Evolutionary conservation across 2,888 invertebrate species (phyloP), one percentile per base, ranked within the genome.

Genomic region (Leucoma salicis): DNA sequence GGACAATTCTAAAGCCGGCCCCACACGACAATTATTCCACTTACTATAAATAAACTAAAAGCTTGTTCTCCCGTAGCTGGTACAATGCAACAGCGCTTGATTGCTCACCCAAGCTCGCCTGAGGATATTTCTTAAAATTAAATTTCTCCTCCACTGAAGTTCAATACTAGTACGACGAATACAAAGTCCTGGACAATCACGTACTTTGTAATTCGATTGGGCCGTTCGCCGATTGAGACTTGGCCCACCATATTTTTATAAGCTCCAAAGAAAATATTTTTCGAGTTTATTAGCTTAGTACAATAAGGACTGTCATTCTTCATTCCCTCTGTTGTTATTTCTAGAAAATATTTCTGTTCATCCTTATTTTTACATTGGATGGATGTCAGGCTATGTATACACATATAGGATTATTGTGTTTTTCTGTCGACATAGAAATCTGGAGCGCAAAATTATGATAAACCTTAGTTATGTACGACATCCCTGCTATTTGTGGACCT

Each of bases 201-300:
- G 85, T 83, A 77, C 66, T 71, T 71, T 71, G 76, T 88, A 86
- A 88, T 85, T 84, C 79, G 77, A 87, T 88, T 86, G 79, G 55
- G 60, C 68, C 63, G 73, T 67, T 70, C 75, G 76, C 67, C 82
- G 78, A 85, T 83, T 84, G 82, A 73, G 76, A 81, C 66, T 82
- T 79, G 82, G 81, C 82, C 70, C 67, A 78, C 77, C 78, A 72
- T 80, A 81, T 79, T 83, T 85, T 82, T 76, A 77, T 68, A 70
- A 73, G 72, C 72, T 78, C 78, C 77, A 77, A 78, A 57, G 73
- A 75, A 78, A 79, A 80, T 69, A 74, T 63, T 60, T 54, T 44
- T 14, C 12, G 27, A 50, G 40, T 66, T 75, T 76, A 68, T 73
- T 71, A 61, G 53, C 56, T 62, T 51, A 49, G 49, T 43, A 52